Evolutionary conservation across 30 jellyfish, hydroid and myxozoan genomes (phyloP), one percentile per base, ranked within the genome.

Genomic region (Pelagia noctiluca): DNA sequence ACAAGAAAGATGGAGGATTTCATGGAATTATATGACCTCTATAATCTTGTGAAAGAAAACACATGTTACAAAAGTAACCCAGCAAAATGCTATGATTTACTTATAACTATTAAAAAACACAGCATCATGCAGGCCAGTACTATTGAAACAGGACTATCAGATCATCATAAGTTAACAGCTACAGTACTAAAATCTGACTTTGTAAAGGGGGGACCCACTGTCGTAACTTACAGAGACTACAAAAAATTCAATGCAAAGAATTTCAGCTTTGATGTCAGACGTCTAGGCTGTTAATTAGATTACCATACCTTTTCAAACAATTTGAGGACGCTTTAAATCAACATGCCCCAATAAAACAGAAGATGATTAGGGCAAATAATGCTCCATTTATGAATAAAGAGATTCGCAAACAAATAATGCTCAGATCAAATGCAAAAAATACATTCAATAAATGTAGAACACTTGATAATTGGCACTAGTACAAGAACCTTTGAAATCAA

Each of bases 401-500:
- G 4, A 8, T 71, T 5, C 34, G 29, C 21, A 75, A 49, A 53
- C 33, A 1, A 13, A 50, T 42, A 28, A 1, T 35, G 57, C 38
- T 18, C 24, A 50, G 82, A 50, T 35, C 87, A 13, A 29, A 19
- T 3, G 65, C 67, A 25, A 75, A 75, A 52, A 75, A 50, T 36
- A 75, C 26, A 49, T 75, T 13, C 37, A 10, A 75, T 31, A 75
- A 50, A 38, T 13, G n/a, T n/a, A 29, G 22, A 42, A 46, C 87
- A 10, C 37, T 46, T 8, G 82, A 42, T 28, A 75, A 42, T 19
- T 4, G 53, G 60, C 16, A 35, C 23, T 46, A 24, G 49, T 75
- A 42, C 87, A 47, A 75, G 50, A 49, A 28, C 11, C 83, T 35
- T 8, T 46, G 87, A 50, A 75, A 42, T 31, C 28, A n/a, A 75